These are phyloP conservation scores for Semicossyphus pulcher DNA, from an alignment of 2,113 vertebrate genomes.

Conservation along the genomic window DNA sequence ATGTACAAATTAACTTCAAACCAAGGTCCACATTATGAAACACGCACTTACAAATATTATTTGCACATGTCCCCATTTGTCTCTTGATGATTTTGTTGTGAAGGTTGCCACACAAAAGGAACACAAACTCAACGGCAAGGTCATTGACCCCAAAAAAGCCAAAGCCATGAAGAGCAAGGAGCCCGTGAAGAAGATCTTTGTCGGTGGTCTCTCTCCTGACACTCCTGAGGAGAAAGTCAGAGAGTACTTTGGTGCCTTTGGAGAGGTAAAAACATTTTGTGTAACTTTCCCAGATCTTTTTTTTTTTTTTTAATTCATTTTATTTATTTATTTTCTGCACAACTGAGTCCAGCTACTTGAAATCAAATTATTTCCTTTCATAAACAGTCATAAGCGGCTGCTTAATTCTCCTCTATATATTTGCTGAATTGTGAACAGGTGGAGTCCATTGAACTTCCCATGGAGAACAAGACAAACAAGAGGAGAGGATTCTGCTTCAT, in stretches of 20 bases:
- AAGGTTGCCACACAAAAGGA: constrained; percentile 97
- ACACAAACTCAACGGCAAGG: constrained; percentile 98
- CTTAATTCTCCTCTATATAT: too few relatives aligned
- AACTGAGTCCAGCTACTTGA: too few relatives aligned
- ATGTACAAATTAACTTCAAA: background rate
- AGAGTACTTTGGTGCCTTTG: constrained; percentile 96
- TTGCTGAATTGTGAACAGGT: constrained; percentile 81
- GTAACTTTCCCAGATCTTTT: too few relatives aligned
- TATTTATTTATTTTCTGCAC: background rate
- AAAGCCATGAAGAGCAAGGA: constrained; percentile 99
- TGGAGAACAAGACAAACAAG: constrained; percentile 99
- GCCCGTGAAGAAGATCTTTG: constrained; percentile 98
- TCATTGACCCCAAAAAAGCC: constrained; percentile 98
- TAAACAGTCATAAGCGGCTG: too few relatives aligned
- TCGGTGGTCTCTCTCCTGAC: constrained; percentile 97
- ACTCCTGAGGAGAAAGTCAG: constrained; percentile 98
- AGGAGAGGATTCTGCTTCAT: constrained; percentile 99
- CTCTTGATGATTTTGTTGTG: constrained; percentile 4
- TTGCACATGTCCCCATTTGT: too few relatives aligned
- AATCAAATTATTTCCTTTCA: too few relatives aligned
- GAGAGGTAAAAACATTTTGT: constrained; percentile 96
- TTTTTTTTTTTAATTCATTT: too few relatives aligned
- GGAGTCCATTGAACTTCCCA: constrained; percentile 97
- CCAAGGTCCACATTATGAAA: too few relatives aligned
- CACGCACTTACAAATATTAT: too few relatives aligned